A percentile compares a stretch with the other conserved stretches of the same genome.
phyloP scores from a whole-genome alignment of 2,888 invertebrate genomes.

The Parasteatoda lunata region DNA sequence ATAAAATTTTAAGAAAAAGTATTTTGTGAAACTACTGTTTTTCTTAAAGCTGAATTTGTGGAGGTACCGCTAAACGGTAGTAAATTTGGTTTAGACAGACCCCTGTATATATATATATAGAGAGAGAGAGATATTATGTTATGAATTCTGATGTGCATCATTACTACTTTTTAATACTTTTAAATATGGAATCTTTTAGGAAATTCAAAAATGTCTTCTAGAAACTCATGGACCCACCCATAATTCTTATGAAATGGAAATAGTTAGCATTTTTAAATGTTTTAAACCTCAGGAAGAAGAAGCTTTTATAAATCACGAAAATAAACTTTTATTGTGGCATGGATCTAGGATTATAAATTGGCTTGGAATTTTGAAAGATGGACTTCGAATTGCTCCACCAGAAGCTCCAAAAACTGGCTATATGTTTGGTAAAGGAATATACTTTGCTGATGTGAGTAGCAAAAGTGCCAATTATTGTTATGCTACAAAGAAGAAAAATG shows the following conservation, averaged over 20 bases:
- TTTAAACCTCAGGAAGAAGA: conserved; percentile 73
- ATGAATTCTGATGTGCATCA: no score
- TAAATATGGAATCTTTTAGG: conserved; percentile 10
- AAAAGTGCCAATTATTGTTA: conserved; percentile 98
- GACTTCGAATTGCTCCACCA: conserved; percentile 77
- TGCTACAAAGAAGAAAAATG: conserved; percentile 81
- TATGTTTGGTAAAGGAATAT: conserved; percentile 99
- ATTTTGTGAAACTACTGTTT: no score
- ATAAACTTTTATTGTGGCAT: conserved; percentile 76
- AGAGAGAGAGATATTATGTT: no score
- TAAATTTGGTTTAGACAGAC: no score
- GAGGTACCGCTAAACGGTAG: no score
- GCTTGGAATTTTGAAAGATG: conserved; percentile 76
- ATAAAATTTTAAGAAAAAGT: no score
- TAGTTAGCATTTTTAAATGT: conserved; percentile 75
- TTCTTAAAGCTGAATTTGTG: no score
- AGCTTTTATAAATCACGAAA: conserved; percentile 71
- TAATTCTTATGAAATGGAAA: conserved; percentile 75
- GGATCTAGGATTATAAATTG: conserved; percentile 77
- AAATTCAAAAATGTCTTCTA: conserved; percentile 70
- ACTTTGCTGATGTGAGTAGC: conserved; percentile 99
- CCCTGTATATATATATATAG: no score
- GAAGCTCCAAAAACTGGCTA: conserved; percentile 78
- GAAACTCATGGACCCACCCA: conserved; percentile 77
- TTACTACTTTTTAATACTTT: no score